Percentiles rank a stretch among this genome's conserved stretches.
phyloP scores from a whole-genome alignment of 2,888 invertebrate species.

The Ceraclea dissimilis region DNA sequence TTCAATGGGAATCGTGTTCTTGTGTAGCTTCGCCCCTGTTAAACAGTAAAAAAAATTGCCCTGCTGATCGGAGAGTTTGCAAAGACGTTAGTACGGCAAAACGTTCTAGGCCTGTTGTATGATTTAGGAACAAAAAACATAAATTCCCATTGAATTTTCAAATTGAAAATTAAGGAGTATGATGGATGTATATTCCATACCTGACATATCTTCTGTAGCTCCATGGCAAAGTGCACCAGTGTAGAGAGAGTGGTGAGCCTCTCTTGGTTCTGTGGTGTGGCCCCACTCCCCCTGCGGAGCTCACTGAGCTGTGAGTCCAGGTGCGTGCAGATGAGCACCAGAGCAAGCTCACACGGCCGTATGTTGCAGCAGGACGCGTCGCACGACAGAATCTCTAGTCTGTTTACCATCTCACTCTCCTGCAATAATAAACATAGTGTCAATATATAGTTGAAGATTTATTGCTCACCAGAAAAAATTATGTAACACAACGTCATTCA shows the following conservation, averaged over 20 bases:
- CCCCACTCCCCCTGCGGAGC: background rate
- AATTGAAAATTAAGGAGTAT: no score
- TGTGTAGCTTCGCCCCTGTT: no score
- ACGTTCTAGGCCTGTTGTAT: no score
- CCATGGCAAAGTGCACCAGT: constrained; percentile 62
- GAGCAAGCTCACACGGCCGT: constrained; percentile 66
- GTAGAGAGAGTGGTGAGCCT: constrained; percentile 40
- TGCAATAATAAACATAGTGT: constrained; percentile 30
- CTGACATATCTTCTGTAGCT: constrained; percentile 64
- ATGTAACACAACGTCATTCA: no score
- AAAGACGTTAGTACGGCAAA: no score
- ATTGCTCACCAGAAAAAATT: background rate
- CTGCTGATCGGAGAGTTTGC: no score
- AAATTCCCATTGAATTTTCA: no score
- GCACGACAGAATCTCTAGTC: constrained; percentile 68
- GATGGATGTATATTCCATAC: constrained; percentile 42
- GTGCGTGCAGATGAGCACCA: constrained; percentile 68
- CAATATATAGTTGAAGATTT: background rate
- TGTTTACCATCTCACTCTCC: constrained; percentile 57
- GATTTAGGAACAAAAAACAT: no score
- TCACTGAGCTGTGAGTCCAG: constrained; percentile 35
- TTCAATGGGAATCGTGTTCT: no score
- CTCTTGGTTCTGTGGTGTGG: constrained; percentile 30
- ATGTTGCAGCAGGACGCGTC: constrained; percentile 69
- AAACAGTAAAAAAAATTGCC: no score